A percentile compares a stretch with the other conserved stretches of the same genome.
phyloP scores from a whole-genome alignment of 2,113 vertebrate species.

The Cyprinodon brontotheroides region DNA sequence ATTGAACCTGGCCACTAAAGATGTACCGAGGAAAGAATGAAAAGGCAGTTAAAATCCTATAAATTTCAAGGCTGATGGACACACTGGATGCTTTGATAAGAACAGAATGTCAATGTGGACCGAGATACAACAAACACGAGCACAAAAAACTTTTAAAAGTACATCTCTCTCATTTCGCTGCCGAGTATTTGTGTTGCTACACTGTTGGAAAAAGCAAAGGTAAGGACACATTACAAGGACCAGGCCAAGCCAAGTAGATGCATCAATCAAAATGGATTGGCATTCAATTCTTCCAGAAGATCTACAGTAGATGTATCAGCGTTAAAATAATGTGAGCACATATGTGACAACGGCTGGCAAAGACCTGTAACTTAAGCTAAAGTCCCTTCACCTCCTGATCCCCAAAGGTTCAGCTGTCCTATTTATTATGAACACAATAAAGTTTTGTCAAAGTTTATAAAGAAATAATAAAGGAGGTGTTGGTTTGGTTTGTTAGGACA shows the following conservation, averaged over 20 bases:
- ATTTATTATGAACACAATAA: slow-evolving; percentile 5
- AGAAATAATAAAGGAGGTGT: not conserved
- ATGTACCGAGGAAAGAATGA: slow-evolving; percentile 55
- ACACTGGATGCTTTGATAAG: slow-evolving; percentile 56
- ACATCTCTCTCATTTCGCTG: slow-evolving; percentile 32
- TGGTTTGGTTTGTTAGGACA: not conserved
- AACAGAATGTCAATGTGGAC: slow-evolving; percentile 8
- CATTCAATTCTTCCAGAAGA: slow-evolving; percentile 74
- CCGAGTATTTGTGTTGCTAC: slow-evolving; percentile 24
- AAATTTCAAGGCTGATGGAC: slow-evolving; percentile 64
- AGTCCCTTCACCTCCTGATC: slow-evolving; percentile 56
- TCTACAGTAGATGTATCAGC: slow-evolving; percentile 72
- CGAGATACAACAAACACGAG: slow-evolving; percentile 3
- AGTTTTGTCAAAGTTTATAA: not conserved
- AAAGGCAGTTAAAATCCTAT: slow-evolving; percentile 68
- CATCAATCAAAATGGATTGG: slow-evolving; percentile 76
- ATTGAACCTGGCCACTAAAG: slow-evolving; percentile 56
- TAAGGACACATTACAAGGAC: slow-evolving; percentile 53
- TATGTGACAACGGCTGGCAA: slow-evolving; percentile 40
- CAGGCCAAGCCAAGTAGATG: slow-evolving; percentile 44
- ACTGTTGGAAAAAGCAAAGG: slow-evolving; percentile 30
- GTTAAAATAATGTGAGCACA: slow-evolving; percentile 76
- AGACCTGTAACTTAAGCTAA: slow-evolving; percentile 53
- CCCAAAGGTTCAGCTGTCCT: slow-evolving; percentile 51
- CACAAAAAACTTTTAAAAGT: slow-evolving; percentile 36